These are phyloP conservation scores for Agelastica alni DNA, from an alignment of 2,888 invertebrate genomes.

Conservation along the genomic window DNA sequence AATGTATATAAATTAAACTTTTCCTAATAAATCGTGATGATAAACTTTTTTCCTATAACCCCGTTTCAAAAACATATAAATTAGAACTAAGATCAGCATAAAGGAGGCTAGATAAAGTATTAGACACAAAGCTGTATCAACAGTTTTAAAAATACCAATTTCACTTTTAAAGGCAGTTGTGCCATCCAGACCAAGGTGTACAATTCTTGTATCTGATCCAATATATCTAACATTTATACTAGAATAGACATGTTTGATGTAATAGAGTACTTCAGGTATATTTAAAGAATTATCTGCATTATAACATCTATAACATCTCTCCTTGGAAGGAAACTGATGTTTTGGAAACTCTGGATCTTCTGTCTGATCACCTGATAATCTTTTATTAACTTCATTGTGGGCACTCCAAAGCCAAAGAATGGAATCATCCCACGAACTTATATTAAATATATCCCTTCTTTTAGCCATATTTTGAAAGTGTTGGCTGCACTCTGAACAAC, in stretches of 20 bases:
- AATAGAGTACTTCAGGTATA: slow-evolving; percentile 65
- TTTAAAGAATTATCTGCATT: slow-evolving; percentile 62
- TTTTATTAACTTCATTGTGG: slow-evolving; percentile 90
- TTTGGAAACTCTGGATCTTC: slow-evolving; percentile 93
- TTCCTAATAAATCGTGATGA: slow-evolving; percentile 70
- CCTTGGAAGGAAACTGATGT: slow-evolving; percentile 78
- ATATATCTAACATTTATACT: slow-evolving; percentile 58
- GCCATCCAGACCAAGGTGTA: slow-evolving; percentile 44
- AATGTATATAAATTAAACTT: slow-evolving; percentile 56
- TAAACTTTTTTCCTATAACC: slow-evolving; percentile 76
- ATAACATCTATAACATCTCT: slow-evolving; percentile 72
- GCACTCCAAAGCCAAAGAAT: slow-evolving; percentile 93
- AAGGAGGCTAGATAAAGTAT: slow-evolving; percentile 55
- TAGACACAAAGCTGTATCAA: slow-evolving; percentile 55
- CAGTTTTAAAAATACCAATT: slow-evolving; percentile 40
- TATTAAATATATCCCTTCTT: slow-evolving; percentile 69
- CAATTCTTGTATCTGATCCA: slow-evolving; percentile 51
- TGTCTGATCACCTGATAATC: slow-evolving; percentile 81
- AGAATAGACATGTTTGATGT: slow-evolving; percentile 64
- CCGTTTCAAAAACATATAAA: slow-evolving; percentile 71
- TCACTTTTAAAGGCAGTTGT: slow-evolving; percentile 12
- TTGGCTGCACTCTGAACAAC: slow-evolving; percentile 86
- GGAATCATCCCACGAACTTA: slow-evolving; percentile 72
- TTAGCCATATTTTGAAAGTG: slow-evolving; percentile 89
- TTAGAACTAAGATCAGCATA: slow-evolving; percentile 68